Base-by-base conservation (phyloP, 2,797 vertebrate genomes). In the Aratinga solstitialis region DNA sequence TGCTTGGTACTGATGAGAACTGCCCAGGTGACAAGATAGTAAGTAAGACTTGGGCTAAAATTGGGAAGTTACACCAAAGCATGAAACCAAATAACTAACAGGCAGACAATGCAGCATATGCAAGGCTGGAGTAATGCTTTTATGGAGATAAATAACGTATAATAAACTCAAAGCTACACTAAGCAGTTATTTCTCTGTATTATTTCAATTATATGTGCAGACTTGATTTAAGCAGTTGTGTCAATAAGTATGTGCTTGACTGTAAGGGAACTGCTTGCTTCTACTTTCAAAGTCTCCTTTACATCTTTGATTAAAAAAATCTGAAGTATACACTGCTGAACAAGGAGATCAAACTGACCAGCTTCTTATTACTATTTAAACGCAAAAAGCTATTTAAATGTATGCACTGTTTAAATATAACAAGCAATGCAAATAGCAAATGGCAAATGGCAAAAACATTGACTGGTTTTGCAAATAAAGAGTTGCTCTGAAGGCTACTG, bases 21-120 rank as follows among this genome's bases (percentile, higher is more conserved):
- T 88, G 36, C 43, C 91, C 45, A 82, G 59, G 43, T 67, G 65
- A 74, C 48, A 90, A 82, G 68, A 51, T 40, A 84, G 43, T 88
- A 94, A 91, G 62, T 77, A 88, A 69, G 43, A 81, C 81, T 54
- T 94, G 43, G 29, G 17, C 21, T 91, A 86, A 87, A 94, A 90
- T 29, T 76, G 54, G 53, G 73, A 93, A 78, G 87, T 63, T 69
- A 53, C 38, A 88, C 45, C 45, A 62, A 61, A 94, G 48, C 23
- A 81, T 61, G 67, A 87, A 82, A 74, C 21, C 13, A 62, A 54
- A 59, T 58, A 84, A 34, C 81, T 89, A 72, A 50, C 21, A 83
- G 21, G 53, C 13, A 56, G 73, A 78, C 59, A 91, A 78, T 42
- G 26, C n/a, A 76, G 34, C 23, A 34, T 86, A 67, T 40, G 40